phyloP scores from a whole-genome alignment of 2,797 vertebrate genomes.

The Phoeniculus purpureus region DNA sequence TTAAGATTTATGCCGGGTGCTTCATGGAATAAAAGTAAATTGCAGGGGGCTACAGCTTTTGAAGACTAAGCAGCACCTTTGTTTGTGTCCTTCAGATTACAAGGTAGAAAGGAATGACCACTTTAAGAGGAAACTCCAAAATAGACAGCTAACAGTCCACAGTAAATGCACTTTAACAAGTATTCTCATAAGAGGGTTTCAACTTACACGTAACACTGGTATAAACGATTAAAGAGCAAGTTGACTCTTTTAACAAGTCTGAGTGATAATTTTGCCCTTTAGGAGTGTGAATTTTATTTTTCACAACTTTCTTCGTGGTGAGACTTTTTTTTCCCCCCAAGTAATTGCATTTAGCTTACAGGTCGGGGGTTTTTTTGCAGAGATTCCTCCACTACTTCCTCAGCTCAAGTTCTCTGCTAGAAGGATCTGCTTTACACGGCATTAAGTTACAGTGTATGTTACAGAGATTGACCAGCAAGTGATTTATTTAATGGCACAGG shows the following conservation, averaged over 20 bases:
- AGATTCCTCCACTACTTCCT: constrained; percentile 23
- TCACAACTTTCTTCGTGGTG: constrained; percentile 71
- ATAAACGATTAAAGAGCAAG: constrained; percentile 64
- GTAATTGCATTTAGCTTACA: constrained; percentile 38
- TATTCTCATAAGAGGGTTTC: constrained; percentile 76
- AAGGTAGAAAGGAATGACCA: constrained; percentile 33
- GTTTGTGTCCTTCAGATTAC: constrained; percentile 36
- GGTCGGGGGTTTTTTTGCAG: neutral
- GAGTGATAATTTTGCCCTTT: constrained; percentile 77
- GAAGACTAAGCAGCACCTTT: constrained; percentile 1
- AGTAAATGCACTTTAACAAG: constrained; percentile 67
- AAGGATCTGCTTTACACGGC: constrained; percentile 63
- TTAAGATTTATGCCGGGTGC: neutral
- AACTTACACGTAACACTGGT: constrained; percentile 63
- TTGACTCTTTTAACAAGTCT: constrained; percentile 75
- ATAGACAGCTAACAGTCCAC: constrained; percentile 35
- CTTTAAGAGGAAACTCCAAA: constrained; percentile 61
- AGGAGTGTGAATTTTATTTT: constrained; percentile 76
- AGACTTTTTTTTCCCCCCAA: constrained; percentile 54
- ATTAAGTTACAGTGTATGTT: constrained; percentile 63
- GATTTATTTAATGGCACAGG: constrained; percentile 55
- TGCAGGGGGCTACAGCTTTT: neutral
- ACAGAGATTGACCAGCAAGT: constrained; percentile 62
- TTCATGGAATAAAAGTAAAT: neutral
- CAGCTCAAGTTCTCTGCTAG: constrained; percentile 45